Evolutionary conservation across 2,113 vertebrate genomes (phyloP).

Genomic region (Thomomys bottae): DNA sequence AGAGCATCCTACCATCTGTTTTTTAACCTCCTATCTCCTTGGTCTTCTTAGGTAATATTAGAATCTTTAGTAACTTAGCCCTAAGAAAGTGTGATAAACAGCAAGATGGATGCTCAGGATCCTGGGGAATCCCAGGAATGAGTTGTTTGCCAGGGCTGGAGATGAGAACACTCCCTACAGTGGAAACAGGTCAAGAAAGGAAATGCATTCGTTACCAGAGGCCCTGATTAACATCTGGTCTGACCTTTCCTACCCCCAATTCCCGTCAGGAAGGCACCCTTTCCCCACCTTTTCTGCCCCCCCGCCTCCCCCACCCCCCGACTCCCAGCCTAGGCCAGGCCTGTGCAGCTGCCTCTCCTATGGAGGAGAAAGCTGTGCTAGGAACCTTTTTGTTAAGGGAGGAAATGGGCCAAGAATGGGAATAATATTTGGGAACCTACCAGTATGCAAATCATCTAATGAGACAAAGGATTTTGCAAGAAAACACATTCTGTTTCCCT

Average conservation of each 20-base stretch:
- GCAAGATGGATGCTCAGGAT: background rate
- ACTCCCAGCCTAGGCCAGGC: background rate
- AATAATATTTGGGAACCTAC: constrained; percentile 40
- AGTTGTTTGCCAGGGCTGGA: background rate
- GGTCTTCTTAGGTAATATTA: background rate
- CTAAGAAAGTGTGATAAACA: background rate
- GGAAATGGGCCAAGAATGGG: constrained; percentile 59
- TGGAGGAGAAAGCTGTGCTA: constrained; percentile 42
- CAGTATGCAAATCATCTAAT: constrained; percentile 64
- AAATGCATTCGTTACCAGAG: background rate
- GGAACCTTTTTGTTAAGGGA: constrained; percentile 56
- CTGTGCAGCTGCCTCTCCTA: background rate
- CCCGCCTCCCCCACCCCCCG: no score
- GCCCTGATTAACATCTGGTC: background rate
- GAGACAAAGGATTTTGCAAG: constrained; percentile 60
- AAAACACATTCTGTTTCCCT: constrained; percentile 66
- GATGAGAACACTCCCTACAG: background rate
- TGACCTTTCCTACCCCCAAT: background rate
- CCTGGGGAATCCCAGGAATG: background rate
- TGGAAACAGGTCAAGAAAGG: background rate
- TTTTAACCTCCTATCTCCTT: background rate
- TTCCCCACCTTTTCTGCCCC: no score
- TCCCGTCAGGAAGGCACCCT: constrained; percentile 3
- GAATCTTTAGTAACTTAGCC: constrained; percentile 7
- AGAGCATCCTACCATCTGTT: no score